Conservation (phyloP, 2,797 vertebrate genomes). For the Catharus ustulatus region DNA sequence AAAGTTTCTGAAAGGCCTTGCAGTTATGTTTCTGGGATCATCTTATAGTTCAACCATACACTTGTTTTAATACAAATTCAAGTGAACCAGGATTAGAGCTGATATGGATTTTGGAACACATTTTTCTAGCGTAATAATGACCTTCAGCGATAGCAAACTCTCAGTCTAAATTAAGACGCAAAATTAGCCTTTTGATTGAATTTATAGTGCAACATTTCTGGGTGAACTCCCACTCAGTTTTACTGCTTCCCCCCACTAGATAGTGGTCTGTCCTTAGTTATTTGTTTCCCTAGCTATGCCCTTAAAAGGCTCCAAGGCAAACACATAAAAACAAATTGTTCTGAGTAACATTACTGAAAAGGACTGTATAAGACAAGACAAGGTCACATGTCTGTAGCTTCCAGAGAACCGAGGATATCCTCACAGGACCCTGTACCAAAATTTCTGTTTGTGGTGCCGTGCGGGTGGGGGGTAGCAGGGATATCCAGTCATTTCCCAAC, state of each 20-base stretch:
- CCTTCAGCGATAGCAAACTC: background rate
- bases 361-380: background rate
- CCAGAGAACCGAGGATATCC: background rate
- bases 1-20: background rate
- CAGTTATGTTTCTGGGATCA: background rate
- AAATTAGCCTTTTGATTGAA: background rate
- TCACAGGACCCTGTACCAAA: background rate
- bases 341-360: background rate
- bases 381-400: background rate
- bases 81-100: background rate
- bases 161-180: background rate
- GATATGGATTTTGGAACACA: background rate
- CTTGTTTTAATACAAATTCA: background rate
- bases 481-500: background rate
- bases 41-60: background rate
- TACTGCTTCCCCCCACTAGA: background rate
- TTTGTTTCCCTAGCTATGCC: background rate
- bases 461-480: background rate
- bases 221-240: background rate
- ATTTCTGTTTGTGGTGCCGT: background rate
- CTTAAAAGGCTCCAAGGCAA: constrained; percentile 1
- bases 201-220: background rate
- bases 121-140: background rate
- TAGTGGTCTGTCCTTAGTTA: background rate
- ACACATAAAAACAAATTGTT: background rate